Evolutionary conservation across 2,888 invertebrate species (phyloP).

Genomic region (Argynnis bischoffii): DNA sequence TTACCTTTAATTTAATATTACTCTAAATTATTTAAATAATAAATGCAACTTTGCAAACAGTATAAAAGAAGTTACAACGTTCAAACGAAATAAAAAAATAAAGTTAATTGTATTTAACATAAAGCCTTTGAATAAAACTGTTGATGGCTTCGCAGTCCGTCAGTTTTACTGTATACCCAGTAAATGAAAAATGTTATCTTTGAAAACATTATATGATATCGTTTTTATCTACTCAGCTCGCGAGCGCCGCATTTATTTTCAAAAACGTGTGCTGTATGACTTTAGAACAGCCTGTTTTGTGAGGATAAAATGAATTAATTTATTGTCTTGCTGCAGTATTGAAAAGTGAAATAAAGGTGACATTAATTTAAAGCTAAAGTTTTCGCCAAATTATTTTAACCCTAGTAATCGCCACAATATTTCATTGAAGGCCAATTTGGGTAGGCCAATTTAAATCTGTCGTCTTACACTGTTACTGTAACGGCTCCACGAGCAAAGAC

Average conservation of each 20-base stretch:
- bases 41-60: no score
- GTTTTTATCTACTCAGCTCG: constrained; percentile 30
- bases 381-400: constrained; percentile 29
- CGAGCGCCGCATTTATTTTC: constrained; percentile 30
- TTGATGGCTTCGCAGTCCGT: constrained; percentile 14
- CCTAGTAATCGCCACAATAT: constrained; percentile 39
- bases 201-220: constrained; percentile 28
- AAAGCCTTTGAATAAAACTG: constrained; percentile 15
- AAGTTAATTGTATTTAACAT: constrained; percentile 4
- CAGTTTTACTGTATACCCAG: constrained; percentile 10
- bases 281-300: constrained; percentile 18
- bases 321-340: constrained; percentile 4
- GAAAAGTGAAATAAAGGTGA: constrained; percentile 8
- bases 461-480: constrained; percentile 65
- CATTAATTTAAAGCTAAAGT: constrained; percentile 16
- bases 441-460: constrained; percentile 66
- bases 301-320: constrained; percentile 19
- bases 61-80: no score
- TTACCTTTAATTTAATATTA: no score
- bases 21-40: no score
- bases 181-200: constrained; percentile 23
- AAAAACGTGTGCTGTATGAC: constrained; percentile 22
- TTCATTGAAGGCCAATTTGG: constrained; percentile 52
- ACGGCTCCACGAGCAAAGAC: constrained; percentile 64
- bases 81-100: neutral